A percentile compares a stretch with the other conserved stretches of the same genome.
phyloP scores from a whole-genome alignment of 2,113 vertebrate species.

The Pachyramphus minor region DNA sequence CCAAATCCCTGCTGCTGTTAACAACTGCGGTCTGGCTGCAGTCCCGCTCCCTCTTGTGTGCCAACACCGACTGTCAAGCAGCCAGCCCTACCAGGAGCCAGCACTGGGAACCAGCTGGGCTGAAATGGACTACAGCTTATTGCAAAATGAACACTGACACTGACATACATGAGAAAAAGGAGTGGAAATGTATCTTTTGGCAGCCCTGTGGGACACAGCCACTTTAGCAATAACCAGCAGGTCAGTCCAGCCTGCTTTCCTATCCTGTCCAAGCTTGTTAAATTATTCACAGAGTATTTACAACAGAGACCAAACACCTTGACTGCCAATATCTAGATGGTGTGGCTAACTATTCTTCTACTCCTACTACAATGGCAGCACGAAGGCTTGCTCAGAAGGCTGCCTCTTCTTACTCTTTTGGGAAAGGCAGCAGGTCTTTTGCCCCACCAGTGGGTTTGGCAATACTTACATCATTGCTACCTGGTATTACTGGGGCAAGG shows the following conservation, averaged over 20 bases:
- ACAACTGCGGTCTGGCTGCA: neutral
- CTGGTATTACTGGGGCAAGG: neutral
- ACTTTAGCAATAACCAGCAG: neutral
- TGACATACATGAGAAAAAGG: neutral
- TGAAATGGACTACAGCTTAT: neutral
- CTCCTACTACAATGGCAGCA: neutral
- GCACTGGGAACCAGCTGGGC: neutral
- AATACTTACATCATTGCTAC: neutral
- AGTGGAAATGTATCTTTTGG: neutral
- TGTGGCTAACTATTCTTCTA: neutral
- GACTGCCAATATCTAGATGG: neutral
- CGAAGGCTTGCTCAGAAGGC: neutral
- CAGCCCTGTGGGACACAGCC: neutral
- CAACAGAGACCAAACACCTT: neutral
- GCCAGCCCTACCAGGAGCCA: neutral
- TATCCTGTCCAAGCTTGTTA: neutral
- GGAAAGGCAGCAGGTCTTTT: neutral
- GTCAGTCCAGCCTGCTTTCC: neutral
- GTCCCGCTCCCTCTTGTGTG: neutral
- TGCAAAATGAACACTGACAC: neutral
- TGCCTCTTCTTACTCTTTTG: neutral
- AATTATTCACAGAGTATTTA: neutral
- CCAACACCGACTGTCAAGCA: neutral
- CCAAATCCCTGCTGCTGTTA: neutral
- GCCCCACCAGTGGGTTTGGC: neutral